Evolutionary conservation across 2,888 invertebrate species (phyloP).

Genomic region (Physocephala rufipes): DNA sequence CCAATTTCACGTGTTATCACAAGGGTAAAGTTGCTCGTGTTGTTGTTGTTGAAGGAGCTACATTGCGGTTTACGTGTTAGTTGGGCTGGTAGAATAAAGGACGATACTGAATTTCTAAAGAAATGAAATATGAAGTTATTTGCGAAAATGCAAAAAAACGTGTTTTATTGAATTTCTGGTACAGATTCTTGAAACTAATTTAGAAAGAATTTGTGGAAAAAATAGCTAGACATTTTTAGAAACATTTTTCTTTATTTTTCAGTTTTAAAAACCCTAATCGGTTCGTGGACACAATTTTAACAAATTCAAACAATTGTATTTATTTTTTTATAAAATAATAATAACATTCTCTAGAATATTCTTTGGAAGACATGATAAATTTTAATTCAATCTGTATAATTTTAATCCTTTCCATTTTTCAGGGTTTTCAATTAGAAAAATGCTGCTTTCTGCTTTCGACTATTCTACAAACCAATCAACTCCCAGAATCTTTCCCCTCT

Average conservation of each 20-base stretch:
- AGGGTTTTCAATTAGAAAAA: conserved; percentile 64
- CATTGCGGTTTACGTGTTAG: no score
- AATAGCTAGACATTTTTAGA: background rate
- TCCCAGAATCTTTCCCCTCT: no score
- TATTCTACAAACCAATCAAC: no score
- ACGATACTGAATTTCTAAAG: background rate
- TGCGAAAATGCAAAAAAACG: conserved; percentile 4
- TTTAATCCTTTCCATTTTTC: conserved; percentile 66
- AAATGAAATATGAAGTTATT: conserved; percentile 30
- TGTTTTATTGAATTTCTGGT: background rate
- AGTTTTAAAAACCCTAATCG: no score
- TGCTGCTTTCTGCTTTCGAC: no score
- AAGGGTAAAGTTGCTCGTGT: background rate
- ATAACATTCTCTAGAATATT: no score
- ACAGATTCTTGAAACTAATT: background rate
- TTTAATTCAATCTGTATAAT: conserved; percentile 61
- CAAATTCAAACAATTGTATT: no score
- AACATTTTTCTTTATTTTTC: background rate
- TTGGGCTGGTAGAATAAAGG: background rate
- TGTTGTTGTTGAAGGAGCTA: background rate
- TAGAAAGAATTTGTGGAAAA: background rate
- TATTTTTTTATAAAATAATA: no score
- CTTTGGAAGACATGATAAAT: background rate
- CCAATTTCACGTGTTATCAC: conserved; percentile 10
- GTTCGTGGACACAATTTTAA: background rate